Evolutionary conservation across 2,113 vertebrate genomes (phyloP), one percentile per base, ranked within the genome.

Genomic region (Notothenia coriiceps): DNA sequence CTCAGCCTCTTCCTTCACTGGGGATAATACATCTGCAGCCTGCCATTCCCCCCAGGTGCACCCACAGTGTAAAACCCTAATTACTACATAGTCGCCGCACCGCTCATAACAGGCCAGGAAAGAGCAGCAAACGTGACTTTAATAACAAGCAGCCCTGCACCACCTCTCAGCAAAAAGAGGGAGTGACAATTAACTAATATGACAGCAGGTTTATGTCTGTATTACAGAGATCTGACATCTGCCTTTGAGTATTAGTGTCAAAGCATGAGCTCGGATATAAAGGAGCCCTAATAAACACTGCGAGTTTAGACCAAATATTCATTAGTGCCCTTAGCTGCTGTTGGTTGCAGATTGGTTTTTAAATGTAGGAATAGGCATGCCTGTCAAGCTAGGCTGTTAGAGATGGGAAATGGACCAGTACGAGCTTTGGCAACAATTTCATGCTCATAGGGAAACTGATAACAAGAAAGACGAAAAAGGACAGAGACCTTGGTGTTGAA

Each of bases 211-310:
- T 85, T 70, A 70, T 65, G 70, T 74, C 77, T 84, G 66, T 66
- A 68, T 82, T 72, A 65, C 71, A 74, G 15, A 72, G 79, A 77
- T 77, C 59, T 70, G 77, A 80, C 82, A 87, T 75, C 77, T 85
- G 82, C 44, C 87, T 72, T n/a, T n/a, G 77, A 69, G 77, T 44
- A 76, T 87, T 65, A 81, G 57, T 62, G 66, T 87, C 85, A 69
- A 8, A 70, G 54, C 57, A 40, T 66, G 63, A 29, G 57, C 70
- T 59, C 4, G 0, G n/a, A 43, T 15, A 61, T 52, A 56, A 70
- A 76, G 12, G 35, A 33, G 29, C 40, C 25, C 77, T 64, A 67
- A 82, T 49, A 54, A 68, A 60, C 51, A 56, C 18, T 46, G 18
- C 20, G 33, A 70, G 47, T 67, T 74, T 74, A 61, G 62, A 73